Base-by-base conservation (phyloP, 64 coral and sea anemone genomes). In the Exaiptasia diaphana region DNA sequence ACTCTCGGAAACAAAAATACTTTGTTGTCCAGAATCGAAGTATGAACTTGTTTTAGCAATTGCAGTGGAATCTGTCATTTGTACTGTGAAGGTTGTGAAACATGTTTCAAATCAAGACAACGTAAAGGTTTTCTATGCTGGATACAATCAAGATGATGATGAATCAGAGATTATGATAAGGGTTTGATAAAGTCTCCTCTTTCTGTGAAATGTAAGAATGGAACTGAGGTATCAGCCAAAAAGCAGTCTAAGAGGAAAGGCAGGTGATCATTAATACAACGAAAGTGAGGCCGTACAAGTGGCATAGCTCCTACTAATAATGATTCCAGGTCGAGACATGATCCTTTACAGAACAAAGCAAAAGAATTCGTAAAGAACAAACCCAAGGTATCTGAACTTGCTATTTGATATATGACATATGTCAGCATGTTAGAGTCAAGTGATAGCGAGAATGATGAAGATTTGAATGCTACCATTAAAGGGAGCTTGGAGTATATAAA, bases 31-130 rank as follows among this genome's bases (percentile, higher is more conserved):
- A 18, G 36, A 80, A 29, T 14, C 57, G 12, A 63, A 23, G 48
- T 85, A 63, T 29, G 31, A 85, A 59, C 72, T 83, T 56, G 67
- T 36, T 32, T 50, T 36, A 39, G 55, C 60, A 21, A 44, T 81
- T 39, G 28, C 6, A 28, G 10, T 61, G 38, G 20, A 34, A 45
- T 18, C 25, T 71, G 81, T 65, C n/a, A 65, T 68, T 23, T 73
- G 71, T 52, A 72, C 48, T 40, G 81, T 65, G 18, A 84, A 84
- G 39, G 15, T 84, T 52, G 23, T 72, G 3, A 84, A 84, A 54
- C 39, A 84, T 49, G 11, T 84, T 10, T 84, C 67, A 1, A 84
- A 84, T 36, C 67, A 73, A 84, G 48, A 77, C 4, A 50, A 33
- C 23, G 53, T 77, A 8, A 77, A 58, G 17, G 21, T 27, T n/a